These are phyloP conservation scores for Druon quercuslanigerum DNA, from an alignment of 1,140 invertebrate species.

Conservation along the genomic window DNA sequence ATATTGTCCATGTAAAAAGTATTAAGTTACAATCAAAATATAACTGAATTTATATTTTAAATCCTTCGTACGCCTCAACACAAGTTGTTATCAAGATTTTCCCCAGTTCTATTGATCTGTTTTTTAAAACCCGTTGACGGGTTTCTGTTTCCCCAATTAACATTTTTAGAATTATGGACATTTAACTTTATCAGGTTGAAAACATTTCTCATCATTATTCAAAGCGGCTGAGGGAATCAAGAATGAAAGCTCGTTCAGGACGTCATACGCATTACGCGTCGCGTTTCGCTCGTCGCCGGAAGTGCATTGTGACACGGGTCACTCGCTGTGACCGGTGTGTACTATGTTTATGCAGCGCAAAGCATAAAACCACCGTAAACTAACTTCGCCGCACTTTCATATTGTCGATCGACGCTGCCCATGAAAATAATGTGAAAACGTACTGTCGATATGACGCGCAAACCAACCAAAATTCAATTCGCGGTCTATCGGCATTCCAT, in stretches of 20 bases:
- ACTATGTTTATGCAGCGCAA: conserved; percentile 41
- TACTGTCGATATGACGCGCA: neutral
- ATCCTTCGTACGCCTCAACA: too few species aligned
- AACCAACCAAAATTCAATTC: neutral
- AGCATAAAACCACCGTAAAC: conserved; percentile 48
- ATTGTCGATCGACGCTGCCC: conserved; percentile 46
- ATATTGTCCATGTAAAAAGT: too few species aligned
- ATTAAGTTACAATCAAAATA: too few species aligned
- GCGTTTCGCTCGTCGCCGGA: conserved; percentile 47
- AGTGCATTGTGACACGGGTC: conserved; percentile 45
- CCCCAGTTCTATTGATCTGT: conserved; percentile 45
- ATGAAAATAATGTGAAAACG: neutral
- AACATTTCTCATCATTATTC: neutral
- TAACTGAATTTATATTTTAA: too few species aligned
- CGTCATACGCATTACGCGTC: conserved; percentile 27
- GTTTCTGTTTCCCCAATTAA: conserved; percentile 40
- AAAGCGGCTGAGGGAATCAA: too few species aligned
- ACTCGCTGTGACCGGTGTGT: conserved; percentile 45
- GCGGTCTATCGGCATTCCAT: too few species aligned
- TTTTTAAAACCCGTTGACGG: too few species aligned
- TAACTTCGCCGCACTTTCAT: conserved; percentile 49
- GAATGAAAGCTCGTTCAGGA: neutral
- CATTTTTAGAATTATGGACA: conserved; percentile 43
- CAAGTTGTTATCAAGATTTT: conserved; percentile 51
- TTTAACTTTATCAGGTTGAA: conserved; percentile 33